These are phyloP conservation scores for Microctenopoma lineatum DNA, from an alignment of 2,797 vertebrate genomes.

Conservation along the genomic window DNA sequence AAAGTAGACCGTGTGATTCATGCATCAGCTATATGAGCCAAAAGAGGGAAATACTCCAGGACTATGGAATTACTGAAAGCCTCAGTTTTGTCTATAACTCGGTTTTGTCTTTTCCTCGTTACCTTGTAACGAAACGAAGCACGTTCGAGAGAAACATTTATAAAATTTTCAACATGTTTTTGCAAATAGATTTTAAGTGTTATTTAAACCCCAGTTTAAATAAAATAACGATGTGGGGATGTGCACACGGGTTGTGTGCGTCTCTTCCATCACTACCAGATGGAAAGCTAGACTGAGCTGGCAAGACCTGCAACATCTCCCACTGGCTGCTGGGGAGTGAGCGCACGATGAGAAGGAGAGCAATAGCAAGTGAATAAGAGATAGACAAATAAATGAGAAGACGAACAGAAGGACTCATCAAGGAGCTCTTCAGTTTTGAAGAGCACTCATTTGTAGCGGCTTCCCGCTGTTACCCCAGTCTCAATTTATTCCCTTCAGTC, in stretches of 20 bases:
- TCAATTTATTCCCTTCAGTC: conserved; percentile 20
- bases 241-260: conserved; percentile 54
- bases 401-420: conserved; percentile 73
- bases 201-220: neutral
- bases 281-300: conserved; percentile 71
- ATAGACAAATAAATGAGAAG: conserved; percentile 56
- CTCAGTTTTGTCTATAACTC: too few relatives aligned
- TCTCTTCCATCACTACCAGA: conserved; percentile 56
- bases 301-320: conserved; percentile 70
- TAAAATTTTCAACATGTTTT: neutral
- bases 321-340: conserved; percentile 60
- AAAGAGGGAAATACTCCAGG: too few relatives aligned
- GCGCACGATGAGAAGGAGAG: conserved; percentile 42
- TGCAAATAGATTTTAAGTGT: neutral
- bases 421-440: conserved; percentile 73
- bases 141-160: neutral
- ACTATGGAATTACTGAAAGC: too few relatives aligned
- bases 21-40: too few relatives aligned
- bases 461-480: conserved; percentile 50
- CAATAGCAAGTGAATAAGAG: conserved; percentile 50
- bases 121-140: neutral
- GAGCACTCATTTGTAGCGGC: conserved; percentile 64
- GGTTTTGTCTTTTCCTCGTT: too few relatives aligned
- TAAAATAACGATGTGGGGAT: conserved; percentile 36
- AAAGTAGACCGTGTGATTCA: neutral